A percentile compares a stretch with the other conserved stretches of the same genome.
Evolutionary conservation across 2,797 vertebrate species (phyloP).

Genomic region (Alca torda): DNA sequence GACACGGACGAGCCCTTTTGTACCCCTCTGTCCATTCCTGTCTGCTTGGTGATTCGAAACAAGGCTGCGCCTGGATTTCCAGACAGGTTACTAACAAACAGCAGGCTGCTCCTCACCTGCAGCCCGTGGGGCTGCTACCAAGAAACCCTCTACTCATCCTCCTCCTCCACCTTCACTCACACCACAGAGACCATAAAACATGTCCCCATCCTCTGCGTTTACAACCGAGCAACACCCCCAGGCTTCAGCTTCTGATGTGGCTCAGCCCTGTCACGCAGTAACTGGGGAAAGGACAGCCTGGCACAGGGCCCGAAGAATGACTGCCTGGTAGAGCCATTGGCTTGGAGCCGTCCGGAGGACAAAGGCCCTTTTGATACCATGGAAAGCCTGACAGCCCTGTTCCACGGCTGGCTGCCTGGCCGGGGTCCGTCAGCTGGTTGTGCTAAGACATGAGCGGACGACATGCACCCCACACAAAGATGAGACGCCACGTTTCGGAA

Average conservation of each 20-base stretch:
- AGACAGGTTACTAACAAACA: not conserved
- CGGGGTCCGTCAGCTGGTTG: not conserved
- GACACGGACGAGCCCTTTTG: not conserved
- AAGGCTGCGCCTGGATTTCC: not conserved
- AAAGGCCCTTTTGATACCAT: constrained; percentile 19
- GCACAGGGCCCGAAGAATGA: not conserved
- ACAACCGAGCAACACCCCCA: not conserved
- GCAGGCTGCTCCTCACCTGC: not conserved
- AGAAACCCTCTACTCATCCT: not conserved
- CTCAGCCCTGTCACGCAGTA: not conserved
- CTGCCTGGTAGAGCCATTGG: not conserved
- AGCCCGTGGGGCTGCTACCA: not conserved
- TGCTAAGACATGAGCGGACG: not conserved
- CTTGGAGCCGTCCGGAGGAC: not conserved
- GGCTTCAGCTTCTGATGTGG: not conserved
- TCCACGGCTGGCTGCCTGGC: not conserved
- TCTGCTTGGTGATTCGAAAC: not conserved
- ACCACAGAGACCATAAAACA: not conserved
- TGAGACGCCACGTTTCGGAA: fast-evolving
- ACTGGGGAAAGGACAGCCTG: not conserved
- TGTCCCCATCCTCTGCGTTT: not conserved
- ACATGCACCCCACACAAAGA: not conserved
- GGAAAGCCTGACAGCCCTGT: not conserved
- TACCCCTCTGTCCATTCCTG: not conserved
- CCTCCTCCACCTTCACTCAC: not conserved